Evolutionary conservation across 1,140 invertebrate genomes (phyloP), one percentile per base, ranked within the genome.

Genomic region (Drosophila ambigua): DNA sequence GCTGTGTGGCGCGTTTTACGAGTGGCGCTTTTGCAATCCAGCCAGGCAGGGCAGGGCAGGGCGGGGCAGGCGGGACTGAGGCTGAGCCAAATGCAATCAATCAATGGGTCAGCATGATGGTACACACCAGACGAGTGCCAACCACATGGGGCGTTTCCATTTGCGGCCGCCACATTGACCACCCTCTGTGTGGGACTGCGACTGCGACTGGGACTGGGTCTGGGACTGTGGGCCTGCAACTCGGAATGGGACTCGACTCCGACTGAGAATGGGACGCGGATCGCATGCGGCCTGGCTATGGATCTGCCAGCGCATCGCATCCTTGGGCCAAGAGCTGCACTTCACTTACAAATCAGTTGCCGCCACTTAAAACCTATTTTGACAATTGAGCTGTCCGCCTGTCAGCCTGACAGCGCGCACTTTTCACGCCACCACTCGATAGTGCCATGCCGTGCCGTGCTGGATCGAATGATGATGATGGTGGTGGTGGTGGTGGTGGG

Each of bases 61-160:
- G 15, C 13, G n/a, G 43, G 41, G 31, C 39, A 11, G 49, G 20
- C 28, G 61, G 62, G 54, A 41, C 53, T 45, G 53, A 45, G 58
- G 48, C 63, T 65, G 54, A 8, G 54, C 77, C 79, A 85, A 84
- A 72, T 81, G 81, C 81, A 87, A 85, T 88, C 83, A 88, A 88
- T 88, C 83, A 88, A 88, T 88, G 84, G 83, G 83, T 88, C 83
- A 88, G 67, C 72, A 77, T 78, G 79, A 79, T 81, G 75, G 60
- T 68, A 69, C 57, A 62, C 59, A 65, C 64, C 69, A 67, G 77
- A 61, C 66, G 77, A 65, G 63, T 69, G 69, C 50, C 83, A 88
- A 79, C 83, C 83, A 88, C 83, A 88, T 88, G 83, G 84, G 83
- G 83, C 79, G 83, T 89, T 89, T 89, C 83, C 83, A 88, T 88